Conservation (phyloP, 2,888 invertebrate species). For the Bibio marci region DNA sequence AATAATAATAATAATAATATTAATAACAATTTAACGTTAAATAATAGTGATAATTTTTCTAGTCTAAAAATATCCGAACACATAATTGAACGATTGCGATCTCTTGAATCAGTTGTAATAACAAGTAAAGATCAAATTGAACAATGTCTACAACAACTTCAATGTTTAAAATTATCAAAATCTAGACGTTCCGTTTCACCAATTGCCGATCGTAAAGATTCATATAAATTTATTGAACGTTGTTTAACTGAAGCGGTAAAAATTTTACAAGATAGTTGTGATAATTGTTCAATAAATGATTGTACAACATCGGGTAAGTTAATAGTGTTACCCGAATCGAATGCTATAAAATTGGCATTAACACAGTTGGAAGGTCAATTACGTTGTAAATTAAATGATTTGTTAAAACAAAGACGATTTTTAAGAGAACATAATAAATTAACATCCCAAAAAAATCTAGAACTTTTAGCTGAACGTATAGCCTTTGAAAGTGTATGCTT, state of each 20-base stretch:
- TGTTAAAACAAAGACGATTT: slow-evolving; percentile 47
- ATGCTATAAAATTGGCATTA: slow-evolving; percentile 40
- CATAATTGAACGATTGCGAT: slow-evolving; percentile 39
- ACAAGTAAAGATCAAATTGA: slow-evolving; percentile 48
- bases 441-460: slow-evolving; percentile 46
- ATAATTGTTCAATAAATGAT: slow-evolving; percentile 37
- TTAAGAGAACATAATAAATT: slow-evolving; percentile 49
- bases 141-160: slow-evolving; percentile 47
- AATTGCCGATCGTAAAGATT: slow-evolving; percentile 41
- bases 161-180: slow-evolving; percentile 39
- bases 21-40: too few species aligned
- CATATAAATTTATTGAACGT: slow-evolving; percentile 43
- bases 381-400: slow-evolving; percentile 47
- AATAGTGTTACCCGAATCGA: slow-evolving; percentile 30
- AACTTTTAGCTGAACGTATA: slow-evolving; percentile 59
- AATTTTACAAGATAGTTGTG: slow-evolving; percentile 39
- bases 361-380: slow-evolving; percentile 49
- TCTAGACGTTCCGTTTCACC: slow-evolving; percentile 46
- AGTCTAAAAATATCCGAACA: slow-evolving; percentile 34
- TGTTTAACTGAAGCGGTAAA: slow-evolving; percentile 44
- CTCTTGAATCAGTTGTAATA: slow-evolving; percentile 41
- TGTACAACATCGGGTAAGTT: slow-evolving; percentile 12
- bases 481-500: slow-evolving; percentile 64
- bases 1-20: background rate
- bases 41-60: slow-evolving; percentile 10